Evolutionary conservation across 1,140 invertebrate species (phyloP).

Genomic region (Drosophila sturtevanti): DNA sequence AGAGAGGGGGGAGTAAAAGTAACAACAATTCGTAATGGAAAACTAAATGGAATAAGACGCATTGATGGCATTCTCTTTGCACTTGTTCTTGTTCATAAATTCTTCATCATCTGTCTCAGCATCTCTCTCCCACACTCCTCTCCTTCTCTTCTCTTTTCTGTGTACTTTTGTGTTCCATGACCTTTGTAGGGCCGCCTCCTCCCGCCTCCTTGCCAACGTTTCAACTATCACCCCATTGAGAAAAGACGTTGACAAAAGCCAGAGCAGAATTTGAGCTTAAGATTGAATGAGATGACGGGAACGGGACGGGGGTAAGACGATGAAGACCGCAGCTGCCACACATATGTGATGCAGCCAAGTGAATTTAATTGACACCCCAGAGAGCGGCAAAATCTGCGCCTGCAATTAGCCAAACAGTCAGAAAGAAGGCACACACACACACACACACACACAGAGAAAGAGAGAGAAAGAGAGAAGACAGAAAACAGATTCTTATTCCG

Average conservation of each 20-base stretch:
- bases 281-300: slow-evolving; percentile 1
- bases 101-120: slow-evolving; percentile 28
- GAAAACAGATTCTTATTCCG: background rate
- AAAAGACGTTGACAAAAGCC: slow-evolving; percentile 36
- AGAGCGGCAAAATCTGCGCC: slow-evolving; percentile 66
- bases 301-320: slow-evolving; percentile 1
- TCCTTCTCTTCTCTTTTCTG: too few species aligned
- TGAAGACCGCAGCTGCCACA: slow-evolving; percentile 42
- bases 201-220: background rate
- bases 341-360: slow-evolving; percentile 62
- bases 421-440: background rate
- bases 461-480: background rate
- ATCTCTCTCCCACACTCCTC: slow-evolving; percentile 4
- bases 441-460: background rate
- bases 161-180: slow-evolving; percentile 16
- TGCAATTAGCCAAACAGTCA: slow-evolving; percentile 62
- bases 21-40: slow-evolving; percentile 55
- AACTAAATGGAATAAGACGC: slow-evolving; percentile 65
- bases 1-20: background rate
- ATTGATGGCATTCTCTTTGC: slow-evolving; percentile 52
- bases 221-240: background rate
- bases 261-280: slow-evolving; percentile 17
- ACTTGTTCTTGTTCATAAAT: slow-evolving; percentile 44
- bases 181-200: slow-evolving; percentile 30
- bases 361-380: slow-evolving; percentile 77